These are phyloP conservation scores for Dermolepida albohirtum DNA, from an alignment of 2,888 invertebrate genomes.

Conservation along the genomic window DNA sequence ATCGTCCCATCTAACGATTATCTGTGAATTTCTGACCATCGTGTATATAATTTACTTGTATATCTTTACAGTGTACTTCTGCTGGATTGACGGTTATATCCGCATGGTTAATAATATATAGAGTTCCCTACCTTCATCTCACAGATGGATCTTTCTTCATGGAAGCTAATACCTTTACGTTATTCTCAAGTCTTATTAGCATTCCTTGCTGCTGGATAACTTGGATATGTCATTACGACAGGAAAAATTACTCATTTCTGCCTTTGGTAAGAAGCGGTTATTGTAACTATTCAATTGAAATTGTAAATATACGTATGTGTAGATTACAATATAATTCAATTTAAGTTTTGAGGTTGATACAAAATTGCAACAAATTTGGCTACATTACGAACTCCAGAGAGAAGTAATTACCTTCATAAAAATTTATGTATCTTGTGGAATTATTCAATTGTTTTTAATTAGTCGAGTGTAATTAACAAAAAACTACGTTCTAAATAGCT, in stretches of 20 bases:
- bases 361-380: no score
- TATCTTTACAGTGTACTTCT: slow-evolving; percentile 44
- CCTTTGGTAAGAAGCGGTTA: slow-evolving; percentile 45
- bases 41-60: neutral
- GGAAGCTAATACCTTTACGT: slow-evolving; percentile 44
- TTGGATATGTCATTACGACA: slow-evolving; percentile 47
- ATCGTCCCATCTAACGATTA: no score
- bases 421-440: no score
- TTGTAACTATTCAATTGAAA: neutral
- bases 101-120: slow-evolving; percentile 46
- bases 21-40: no score
- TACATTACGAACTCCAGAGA: no score
- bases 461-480: no score
- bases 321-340: no score
- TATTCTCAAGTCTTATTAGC: slow-evolving; percentile 47
- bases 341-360: no score
- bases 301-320: no score
- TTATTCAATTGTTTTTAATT: no score
- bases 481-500: no score
- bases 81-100: slow-evolving; percentile 43
- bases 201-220: slow-evolving; percentile 49
- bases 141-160: slow-evolving; percentile 43
- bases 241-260: slow-evolving; percentile 46
- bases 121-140: slow-evolving; percentile 47
- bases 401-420: no score